phyloP scores from a whole-genome alignment of 2,113 vertebrate species.

The Chloropsis cyanopogon region DNA sequence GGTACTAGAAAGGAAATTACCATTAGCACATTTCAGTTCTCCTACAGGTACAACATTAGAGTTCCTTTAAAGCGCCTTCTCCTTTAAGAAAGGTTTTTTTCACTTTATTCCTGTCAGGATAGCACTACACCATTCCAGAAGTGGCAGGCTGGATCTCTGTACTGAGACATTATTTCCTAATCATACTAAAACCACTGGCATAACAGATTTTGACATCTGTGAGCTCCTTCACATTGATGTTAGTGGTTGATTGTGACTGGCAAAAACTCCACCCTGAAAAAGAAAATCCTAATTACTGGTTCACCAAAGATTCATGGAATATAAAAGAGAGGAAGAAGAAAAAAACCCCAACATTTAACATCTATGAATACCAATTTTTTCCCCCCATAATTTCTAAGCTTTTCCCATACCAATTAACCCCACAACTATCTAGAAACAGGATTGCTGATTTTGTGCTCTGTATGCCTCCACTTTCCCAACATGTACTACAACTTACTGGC shows the following conservation, averaged over 20 bases:
- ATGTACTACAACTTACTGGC: not conserved
- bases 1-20: conserved; percentile 26
- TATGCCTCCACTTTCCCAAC: not conserved
- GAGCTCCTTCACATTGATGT: not conserved
- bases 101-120: not conserved
- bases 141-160: not conserved
- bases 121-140: not conserved
- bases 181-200: not conserved
- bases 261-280: not conserved
- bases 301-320: not conserved
- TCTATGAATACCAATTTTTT: not conserved
- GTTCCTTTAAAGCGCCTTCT: not conserved
- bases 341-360: not conserved
- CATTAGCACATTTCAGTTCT: not conserved
- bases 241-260: not conserved
- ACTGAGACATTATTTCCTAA: not conserved
- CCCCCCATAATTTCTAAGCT: not conserved
- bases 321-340: not conserved
- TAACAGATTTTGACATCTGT: not conserved
- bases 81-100: not conserved
- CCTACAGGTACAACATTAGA: not conserved
- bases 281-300: not conserved
- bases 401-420: not conserved
- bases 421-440: not conserved
- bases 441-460: not conserved